Evolutionary conservation across 2,113 vertebrate genomes (phyloP).

Genomic region (Rhineura floridana): DNA sequence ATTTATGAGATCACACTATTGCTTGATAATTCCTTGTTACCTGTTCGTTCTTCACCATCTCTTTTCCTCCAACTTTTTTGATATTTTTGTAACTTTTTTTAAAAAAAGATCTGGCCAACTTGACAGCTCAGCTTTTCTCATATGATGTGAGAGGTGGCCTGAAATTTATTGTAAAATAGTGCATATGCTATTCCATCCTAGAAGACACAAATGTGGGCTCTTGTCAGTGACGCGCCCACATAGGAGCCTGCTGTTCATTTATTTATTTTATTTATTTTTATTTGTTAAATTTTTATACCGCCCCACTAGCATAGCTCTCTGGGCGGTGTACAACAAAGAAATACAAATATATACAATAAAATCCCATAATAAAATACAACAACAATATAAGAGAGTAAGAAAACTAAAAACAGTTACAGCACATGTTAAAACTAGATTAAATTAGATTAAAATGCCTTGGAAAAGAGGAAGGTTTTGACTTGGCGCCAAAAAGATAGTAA

Average conservation of each 20-base stretch:
- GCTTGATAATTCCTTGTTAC: neutral
- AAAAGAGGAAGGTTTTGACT: too few species aligned
- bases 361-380: too few species aligned
- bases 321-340: too few species aligned
- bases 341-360: too few species aligned
- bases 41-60: neutral
- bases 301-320: too few species aligned
- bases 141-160: neutral
- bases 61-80: neutral
- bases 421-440: too few species aligned
- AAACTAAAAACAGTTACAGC: too few species aligned
- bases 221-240: neutral
- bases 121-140: constrained; percentile 19
- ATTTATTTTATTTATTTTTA: too few species aligned
- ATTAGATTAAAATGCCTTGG: too few species aligned
- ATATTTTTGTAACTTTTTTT: neutral
- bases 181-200: accelerated
- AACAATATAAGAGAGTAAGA: too few species aligned
- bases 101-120: neutral
- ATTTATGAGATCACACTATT: neutral
- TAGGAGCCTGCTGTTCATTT: neutral
- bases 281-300: too few species aligned
- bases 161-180: neutral
- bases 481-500: too few species aligned
- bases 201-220: neutral